Percentiles rank a stretch among this genome's conserved stretches.
phyloP scores from a whole-genome alignment of 2,797 vertebrate genomes.

The Sphenodon punctatus region DNA sequence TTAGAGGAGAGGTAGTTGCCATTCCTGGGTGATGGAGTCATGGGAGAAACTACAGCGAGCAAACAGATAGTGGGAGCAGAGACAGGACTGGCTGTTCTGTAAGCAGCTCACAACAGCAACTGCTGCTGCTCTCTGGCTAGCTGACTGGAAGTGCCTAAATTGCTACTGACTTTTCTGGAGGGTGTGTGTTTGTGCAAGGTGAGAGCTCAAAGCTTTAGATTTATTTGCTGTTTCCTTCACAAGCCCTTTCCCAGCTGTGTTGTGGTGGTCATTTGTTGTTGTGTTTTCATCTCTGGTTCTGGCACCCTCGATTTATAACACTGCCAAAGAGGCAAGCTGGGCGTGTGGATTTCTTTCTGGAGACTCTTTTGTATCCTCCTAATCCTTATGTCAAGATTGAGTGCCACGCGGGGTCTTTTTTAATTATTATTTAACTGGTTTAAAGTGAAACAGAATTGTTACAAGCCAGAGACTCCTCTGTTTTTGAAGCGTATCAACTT shows the following conservation, averaged over 20 bases:
- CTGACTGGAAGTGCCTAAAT: background rate
- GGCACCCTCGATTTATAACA: background rate
- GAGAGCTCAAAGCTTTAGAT: slow-evolving; percentile 14
- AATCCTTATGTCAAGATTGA: background rate
- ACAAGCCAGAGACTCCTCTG: background rate
- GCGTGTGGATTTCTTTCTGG: background rate
- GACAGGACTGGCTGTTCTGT: slow-evolving; percentile 62
- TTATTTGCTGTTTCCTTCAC: background rate
- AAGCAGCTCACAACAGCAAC: slow-evolving; percentile 61
- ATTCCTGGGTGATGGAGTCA: slow-evolving; percentile 72
- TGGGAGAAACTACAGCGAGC: slow-evolving; percentile 55
- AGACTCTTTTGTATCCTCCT: background rate
- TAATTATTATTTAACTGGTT: background rate
- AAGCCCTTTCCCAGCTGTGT: background rate
- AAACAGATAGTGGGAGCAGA: slow-evolving; percentile 61
- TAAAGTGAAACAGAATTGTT: background rate
- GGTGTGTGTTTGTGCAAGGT: slow-evolving; percentile 35
- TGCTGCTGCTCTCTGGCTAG: slow-evolving; percentile 39
- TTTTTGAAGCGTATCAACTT: background rate
- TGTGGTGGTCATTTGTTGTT: rapidly evolving
- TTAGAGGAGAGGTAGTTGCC: slow-evolving; percentile 52
- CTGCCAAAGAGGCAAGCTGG: background rate
- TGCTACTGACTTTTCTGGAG: slow-evolving; percentile 3
- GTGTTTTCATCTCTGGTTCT: rapidly evolving
- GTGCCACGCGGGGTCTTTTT: no score